A percentile compares a stretch with the other conserved stretches of the same genome.
Conservation (phyloP, 1,140 invertebrate genomes). For the Anadara kagoshimensis region DNA sequence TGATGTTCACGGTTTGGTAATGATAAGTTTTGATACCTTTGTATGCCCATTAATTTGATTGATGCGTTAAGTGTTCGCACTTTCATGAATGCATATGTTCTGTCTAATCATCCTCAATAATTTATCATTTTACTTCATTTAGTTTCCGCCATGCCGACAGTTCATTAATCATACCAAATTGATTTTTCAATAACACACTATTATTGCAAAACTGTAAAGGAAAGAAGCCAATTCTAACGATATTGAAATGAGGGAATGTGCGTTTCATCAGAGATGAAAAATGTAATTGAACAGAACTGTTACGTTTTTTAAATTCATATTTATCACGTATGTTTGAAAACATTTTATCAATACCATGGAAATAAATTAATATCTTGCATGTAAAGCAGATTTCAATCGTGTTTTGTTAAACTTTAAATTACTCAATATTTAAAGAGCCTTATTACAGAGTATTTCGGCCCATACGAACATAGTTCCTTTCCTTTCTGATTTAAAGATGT, state of each 20-base stretch:
- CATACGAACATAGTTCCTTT: too few species aligned
- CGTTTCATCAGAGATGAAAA: too few species aligned
- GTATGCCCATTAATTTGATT: conserved; percentile 44
- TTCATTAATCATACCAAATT: conserved; percentile 45
- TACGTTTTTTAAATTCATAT: too few species aligned
- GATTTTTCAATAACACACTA: conserved; percentile 46
- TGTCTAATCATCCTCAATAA: conserved; percentile 49
- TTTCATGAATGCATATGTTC: conserved; percentile 47
- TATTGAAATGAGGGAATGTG: background rate
- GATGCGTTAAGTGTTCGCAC: conserved; percentile 44
- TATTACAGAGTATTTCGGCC: too few species aligned
- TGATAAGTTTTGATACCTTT: conserved; percentile 43
- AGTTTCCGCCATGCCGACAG: conserved; percentile 45
- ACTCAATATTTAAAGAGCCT: too few species aligned
- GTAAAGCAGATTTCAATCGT: too few species aligned
- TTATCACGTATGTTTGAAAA: too few species aligned
- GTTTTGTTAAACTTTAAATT: too few species aligned
- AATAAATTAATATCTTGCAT: too few species aligned
- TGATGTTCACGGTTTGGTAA: conserved; percentile 38
- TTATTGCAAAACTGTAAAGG: conserved; percentile 23
- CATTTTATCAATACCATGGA: too few species aligned
- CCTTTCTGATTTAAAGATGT: too few species aligned
- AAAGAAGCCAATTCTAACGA: conserved; percentile 9
- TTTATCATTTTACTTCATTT: conserved; percentile 51
- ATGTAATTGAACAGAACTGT: too few species aligned